Percentiles rank a stretch among this genome's conserved stretches.
Evolutionary conservation across 30 jellyfish, hydroid and myxozoan genomes (phyloP).

Genomic region (Aurelia aurita): DNA sequence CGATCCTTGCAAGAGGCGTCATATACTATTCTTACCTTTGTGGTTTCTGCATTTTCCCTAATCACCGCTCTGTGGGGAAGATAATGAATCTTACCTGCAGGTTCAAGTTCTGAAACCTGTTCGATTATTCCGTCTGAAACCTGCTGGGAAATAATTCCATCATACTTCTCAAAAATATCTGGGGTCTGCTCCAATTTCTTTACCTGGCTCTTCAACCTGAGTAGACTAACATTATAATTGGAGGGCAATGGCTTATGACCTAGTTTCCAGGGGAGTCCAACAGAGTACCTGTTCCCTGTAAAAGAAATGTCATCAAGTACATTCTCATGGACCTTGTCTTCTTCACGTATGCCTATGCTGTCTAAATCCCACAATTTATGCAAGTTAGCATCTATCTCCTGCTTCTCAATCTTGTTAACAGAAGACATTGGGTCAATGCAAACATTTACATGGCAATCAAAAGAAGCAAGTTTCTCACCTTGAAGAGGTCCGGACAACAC

Average conservation of each 20-base stretch:
- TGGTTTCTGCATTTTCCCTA: conserved; percentile 49
- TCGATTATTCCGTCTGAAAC: conserved; percentile 41
- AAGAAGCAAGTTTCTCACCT: conserved; percentile 6
- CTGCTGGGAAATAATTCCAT: conserved; percentile 43
- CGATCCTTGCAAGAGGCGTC: conserved; percentile 41
- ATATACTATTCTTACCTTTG: conserved; percentile 49
- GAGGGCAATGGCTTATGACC: conserved; percentile 60
- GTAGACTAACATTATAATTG: conserved; percentile 8
- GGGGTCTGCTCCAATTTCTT: conserved; percentile 39
- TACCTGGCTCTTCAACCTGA: conserved; percentile 43
- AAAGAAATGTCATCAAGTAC: conserved; percentile 18
- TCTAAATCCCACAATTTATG: conserved; percentile 34
- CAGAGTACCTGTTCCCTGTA: conserved; percentile 23
- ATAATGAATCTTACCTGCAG: conserved; percentile 28
- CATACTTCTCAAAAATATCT: conserved; percentile 12
- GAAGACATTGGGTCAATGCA: background rate
- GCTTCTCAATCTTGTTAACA: background rate
- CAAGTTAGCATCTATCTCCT: conserved; percentile 13
- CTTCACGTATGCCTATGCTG: conserved; percentile 18
- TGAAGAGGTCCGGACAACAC: conserved; percentile 50
- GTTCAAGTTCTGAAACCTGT: conserved; percentile 41
- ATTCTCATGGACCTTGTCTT: conserved; percentile 25
- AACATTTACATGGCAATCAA: no score
- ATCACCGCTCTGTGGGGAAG: conserved; percentile 39
- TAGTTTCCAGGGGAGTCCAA: conserved; percentile 55